Evolutionary conservation across 2,113 vertebrate species (phyloP), one percentile per base, ranked within the genome.

Genomic region (Pomatorhinus ruficollis): DNA sequence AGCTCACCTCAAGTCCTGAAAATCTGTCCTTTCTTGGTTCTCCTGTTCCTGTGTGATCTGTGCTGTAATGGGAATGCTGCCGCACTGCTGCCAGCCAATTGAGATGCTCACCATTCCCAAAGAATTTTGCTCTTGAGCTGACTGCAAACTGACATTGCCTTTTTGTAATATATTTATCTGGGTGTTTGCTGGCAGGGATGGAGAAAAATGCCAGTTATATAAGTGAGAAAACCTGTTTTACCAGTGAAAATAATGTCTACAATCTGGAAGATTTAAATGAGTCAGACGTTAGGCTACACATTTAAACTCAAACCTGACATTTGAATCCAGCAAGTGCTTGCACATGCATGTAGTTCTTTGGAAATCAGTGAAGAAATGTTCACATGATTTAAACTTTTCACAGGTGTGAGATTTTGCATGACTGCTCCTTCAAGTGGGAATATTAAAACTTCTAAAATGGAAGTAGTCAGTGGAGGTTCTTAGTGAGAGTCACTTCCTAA

Each of bases 221-320:
- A 95, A 89, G 89, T 56, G 88, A 71, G 70, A 96, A 94, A 92
- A 88, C 52, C 75, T 93, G 89, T 81, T 96, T 93, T 92, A 86
- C 69, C 75, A 92, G 71, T 78, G 86, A 95, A 93, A 96, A 89
- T 90, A 79, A 82, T 85, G 57, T 72, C 88, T 85, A 18, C 85
- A 97, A 52, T 97, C 83, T 95, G 95, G 89, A 83, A 91, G 78
- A 94, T 72, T 93, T 91, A 91, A 91, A 95, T 96, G 84, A 96
- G 82, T 88, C 88, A 97, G 54, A 93, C 15, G 0, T 90, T 72
- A 90, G 70, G 68, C 89, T 64, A 93, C 64, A 84, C 89, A 92
- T 92, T 95, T 93, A 95, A 90, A 96, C 52, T 60, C 35, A 59
- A 77, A 86, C 30, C 24, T 80, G 50, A 25, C n/a, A 84, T 78